These are phyloP conservation scores for Drosophila siamana DNA, from an alignment of 2,888 invertebrate genomes.

Conservation along the genomic window DNA sequence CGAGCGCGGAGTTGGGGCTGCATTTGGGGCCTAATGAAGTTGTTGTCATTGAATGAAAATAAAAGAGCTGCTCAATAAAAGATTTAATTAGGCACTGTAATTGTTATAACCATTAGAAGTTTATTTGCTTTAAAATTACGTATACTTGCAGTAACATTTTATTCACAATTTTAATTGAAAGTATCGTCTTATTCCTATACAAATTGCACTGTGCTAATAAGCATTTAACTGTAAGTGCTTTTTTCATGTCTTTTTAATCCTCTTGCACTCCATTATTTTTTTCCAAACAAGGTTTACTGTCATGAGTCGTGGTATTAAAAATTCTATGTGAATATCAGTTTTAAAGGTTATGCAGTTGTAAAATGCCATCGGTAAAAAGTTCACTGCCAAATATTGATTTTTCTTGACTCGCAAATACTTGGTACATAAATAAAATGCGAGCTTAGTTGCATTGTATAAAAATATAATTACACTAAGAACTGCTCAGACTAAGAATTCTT, in stretches of 20 bases:
- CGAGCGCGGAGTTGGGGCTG: neutral
- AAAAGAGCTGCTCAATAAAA: constrained; percentile 23
- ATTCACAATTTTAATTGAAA: neutral
- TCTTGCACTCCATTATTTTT: neutral
- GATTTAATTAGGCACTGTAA: neutral
- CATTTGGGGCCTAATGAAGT: constrained; percentile 63
- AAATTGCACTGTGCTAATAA: neutral
- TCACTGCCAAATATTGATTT: too few relatives aligned
- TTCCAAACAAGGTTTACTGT: neutral
- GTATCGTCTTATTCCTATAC: neutral
- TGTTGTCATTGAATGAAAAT: constrained; percentile 62
- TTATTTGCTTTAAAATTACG: neutral
- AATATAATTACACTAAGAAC: too few relatives aligned
- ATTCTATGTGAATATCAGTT: neutral
- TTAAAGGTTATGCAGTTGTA: neutral
- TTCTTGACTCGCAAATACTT: too few relatives aligned
- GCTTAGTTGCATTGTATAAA: neutral
- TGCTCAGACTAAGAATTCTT: neutral
- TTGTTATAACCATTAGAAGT: neutral
- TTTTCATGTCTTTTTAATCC: neutral
- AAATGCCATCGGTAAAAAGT: too few relatives aligned
- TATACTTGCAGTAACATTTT: neutral
- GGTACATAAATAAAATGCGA: neutral
- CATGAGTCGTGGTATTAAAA: neutral
- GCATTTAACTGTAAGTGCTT: neutral